Evolutionary conservation across 2,113 vertebrate genomes (phyloP).

Genomic region (Drymodes brunneopygia): DNA sequence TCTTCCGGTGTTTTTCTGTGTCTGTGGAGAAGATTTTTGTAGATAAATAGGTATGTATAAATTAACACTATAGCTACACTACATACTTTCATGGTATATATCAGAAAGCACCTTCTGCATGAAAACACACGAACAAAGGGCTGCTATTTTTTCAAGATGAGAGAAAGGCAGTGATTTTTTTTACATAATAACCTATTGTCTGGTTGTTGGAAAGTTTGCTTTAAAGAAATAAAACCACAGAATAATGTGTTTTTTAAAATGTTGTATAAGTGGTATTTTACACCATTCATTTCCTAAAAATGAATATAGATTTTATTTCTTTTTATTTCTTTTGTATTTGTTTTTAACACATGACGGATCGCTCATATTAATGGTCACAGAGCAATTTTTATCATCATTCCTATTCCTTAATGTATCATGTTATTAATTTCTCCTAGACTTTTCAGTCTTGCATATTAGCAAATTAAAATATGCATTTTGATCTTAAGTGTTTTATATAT

Average conservation of each 20-base stretch:
- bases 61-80: neutral
- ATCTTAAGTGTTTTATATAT: neutral
- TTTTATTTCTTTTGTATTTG: neutral
- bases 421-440: neutral
- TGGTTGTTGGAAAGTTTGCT: neutral
- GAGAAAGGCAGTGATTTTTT: neutral
- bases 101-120: neutral
- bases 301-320: neutral
- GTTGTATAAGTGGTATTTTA: neutral
- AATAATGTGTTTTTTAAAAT: neutral
- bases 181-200: neutral
- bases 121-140: neutral
- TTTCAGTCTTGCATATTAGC: neutral
- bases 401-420: neutral
- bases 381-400: neutral
- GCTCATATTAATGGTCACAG: neutral
- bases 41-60: neutral
- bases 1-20: neutral
- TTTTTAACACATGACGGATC: neutral
- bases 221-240: neutral
- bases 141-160: neutral
- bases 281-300: neutral
- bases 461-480: neutral
- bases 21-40: neutral
- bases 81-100: neutral